These are phyloP conservation scores for Chalcis sispes DNA, from an alignment of 2,888 invertebrate species.

Conservation along the genomic window DNA sequence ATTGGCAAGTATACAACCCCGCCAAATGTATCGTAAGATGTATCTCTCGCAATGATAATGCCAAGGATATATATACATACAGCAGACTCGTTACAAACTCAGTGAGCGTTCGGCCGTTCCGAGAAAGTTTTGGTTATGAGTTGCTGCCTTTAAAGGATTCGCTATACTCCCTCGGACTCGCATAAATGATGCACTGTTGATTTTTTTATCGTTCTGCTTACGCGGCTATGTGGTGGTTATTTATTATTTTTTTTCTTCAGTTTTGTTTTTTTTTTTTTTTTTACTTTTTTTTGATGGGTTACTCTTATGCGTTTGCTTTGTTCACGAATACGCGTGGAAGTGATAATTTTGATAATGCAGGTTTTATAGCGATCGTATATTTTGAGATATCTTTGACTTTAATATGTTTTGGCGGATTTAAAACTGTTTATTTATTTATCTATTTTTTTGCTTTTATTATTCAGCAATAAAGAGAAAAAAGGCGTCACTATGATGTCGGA, in stretches of 20 bases:
- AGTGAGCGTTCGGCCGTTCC: not conserved
- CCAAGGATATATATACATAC: not conserved
- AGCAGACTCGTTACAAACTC: not conserved
- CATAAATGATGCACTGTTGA: slow-evolving; percentile 26
- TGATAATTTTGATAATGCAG: slow-evolving; percentile 28
- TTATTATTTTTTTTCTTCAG: not conserved
- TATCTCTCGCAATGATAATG: too few species aligned
- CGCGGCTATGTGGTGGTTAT: not conserved
- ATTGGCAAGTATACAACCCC: too few species aligned
- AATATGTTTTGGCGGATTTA: not conserved
- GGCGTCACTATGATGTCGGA: too few species aligned
- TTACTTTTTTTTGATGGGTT: not conserved
- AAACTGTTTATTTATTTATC: slow-evolving; percentile 6
- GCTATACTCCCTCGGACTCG: slow-evolving; percentile 5
- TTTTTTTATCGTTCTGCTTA: slow-evolving; percentile 22
- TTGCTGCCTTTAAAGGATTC: slow-evolving; percentile 15
- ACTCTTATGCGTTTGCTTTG: slow-evolving; percentile 9
- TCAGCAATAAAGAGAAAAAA: too few species aligned
- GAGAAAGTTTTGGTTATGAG: slow-evolving; percentile 23
- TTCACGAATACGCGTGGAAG: not conserved
- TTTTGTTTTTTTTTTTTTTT: not conserved
- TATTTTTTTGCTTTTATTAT: slow-evolving; percentile 1
- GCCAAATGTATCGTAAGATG: too few species aligned
- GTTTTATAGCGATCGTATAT: slow-evolving; percentile 29
- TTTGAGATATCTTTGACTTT: slow-evolving; percentile 26